phyloP scores from a whole-genome alignment of 2,888 invertebrate species.

The Eurois occulta region DNA sequence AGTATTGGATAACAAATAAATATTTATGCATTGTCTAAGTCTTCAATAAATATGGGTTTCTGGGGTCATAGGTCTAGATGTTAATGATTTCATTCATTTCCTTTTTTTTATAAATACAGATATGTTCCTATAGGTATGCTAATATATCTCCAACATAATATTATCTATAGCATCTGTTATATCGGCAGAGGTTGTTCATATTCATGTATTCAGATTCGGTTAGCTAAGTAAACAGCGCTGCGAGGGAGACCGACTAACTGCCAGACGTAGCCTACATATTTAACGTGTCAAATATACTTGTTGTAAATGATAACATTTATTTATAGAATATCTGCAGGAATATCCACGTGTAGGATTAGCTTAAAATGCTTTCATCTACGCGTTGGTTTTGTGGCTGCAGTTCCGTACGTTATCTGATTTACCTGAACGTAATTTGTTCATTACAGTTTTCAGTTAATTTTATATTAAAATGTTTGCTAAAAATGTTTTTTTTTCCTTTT shows the following conservation, averaged over 20 bases:
- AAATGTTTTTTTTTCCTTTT: background rate
- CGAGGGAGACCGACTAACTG: constrained; percentile 59
- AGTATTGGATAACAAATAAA: constrained; percentile 22
- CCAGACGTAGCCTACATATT: constrained; percentile 56
- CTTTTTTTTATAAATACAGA: background rate
- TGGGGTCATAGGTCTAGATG: background rate
- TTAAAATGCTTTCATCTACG: background rate
- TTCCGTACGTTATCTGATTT: background rate
- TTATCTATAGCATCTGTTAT: constrained; percentile 49
- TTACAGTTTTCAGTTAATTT: background rate
- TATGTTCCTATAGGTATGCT: constrained; percentile 1
- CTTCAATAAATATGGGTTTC: background rate
- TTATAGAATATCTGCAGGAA: background rate
- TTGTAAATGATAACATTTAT: constrained; percentile 24
- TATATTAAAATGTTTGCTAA: background rate
- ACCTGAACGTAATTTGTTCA: background rate
- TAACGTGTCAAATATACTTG: constrained; percentile 42
- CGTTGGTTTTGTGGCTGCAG: background rate
- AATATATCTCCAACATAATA: constrained; percentile 44
- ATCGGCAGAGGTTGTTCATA: constrained; percentile 68
- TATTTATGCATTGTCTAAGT: constrained; percentile 16
- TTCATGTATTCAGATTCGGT: constrained; percentile 81
- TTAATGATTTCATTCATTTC: background rate
- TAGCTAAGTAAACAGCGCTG: constrained; percentile 76
- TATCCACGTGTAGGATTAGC: background rate